Base-by-base conservation (phyloP, 2,888 invertebrate species). In the Glaucopsyche alexis region DNA sequence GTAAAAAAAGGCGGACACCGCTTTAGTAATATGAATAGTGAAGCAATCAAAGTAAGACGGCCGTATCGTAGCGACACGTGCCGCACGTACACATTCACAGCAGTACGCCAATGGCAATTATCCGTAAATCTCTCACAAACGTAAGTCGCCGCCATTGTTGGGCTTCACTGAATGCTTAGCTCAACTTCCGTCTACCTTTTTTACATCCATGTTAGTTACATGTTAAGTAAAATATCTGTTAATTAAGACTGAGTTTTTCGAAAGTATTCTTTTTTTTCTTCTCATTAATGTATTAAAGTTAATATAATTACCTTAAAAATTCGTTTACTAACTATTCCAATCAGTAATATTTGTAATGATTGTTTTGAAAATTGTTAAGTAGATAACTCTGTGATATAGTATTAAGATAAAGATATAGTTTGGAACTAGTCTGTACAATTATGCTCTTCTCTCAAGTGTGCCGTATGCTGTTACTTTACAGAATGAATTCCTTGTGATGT, bases 361-460 rank as follows among this genome's bases (percentile, higher is more conserved):
- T 29, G 13, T 29, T 60, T 19, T 60, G 60, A 60, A 47, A 13
- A 60, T 7, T 29, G 29, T 60, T 60, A 11, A 13, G 29, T 60
- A 38, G 60, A 60, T 38, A 29, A 38, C 60, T 60, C 60, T 60
- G 60, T 60, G 60, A 60, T 60, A 60, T 60, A 60, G 38, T 38
- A 29, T 60, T 60, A 60, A 38, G 60, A 13, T 42, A 42, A 0
- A 8, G 42, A 29, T 0, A 42, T 42, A 42, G 8, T 42, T 42
- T 6, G 42, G 42, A 42, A 42, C 42, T 7, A 42, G 42, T 42
- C 42, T 42, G 42, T 8, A 7, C 7, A 7, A 13, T 60, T 29
- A 14, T 7, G 29, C 60, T 60, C 14, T 60, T 29, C 9, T 13
- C 60, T 29, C 29, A 29, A 6, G 19, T 16, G 29, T 29, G 7